Evolutionary conservation across 2,888 invertebrate genomes (phyloP).

Genomic region (Theretra japonica): DNA sequence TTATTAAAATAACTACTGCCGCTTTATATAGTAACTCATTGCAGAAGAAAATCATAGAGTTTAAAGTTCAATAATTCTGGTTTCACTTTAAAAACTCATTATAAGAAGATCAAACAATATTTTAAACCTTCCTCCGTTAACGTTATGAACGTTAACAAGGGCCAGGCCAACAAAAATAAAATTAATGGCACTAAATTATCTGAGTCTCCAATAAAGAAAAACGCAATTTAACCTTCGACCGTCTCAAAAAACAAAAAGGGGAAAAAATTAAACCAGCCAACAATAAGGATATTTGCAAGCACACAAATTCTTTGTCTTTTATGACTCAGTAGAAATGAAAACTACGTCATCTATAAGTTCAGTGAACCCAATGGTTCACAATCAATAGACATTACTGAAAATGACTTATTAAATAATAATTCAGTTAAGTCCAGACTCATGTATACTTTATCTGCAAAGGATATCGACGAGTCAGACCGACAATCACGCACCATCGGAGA

Average conservation of each 20-base stretch:
- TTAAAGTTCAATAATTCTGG: too few relatives aligned
- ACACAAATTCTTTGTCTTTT: neutral
- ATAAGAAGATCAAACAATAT: too few relatives aligned
- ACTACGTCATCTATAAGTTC: neutral
- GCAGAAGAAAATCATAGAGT: too few relatives aligned
- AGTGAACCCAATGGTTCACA: neutral
- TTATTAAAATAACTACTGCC: too few relatives aligned
- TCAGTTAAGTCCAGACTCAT: neutral
- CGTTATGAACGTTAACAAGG: too few relatives aligned
- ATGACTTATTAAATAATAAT: neutral
- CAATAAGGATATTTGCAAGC: neutral
- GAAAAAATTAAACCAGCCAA: neutral
- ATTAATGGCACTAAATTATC: neutral
- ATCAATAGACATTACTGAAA: neutral
- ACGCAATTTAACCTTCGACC: neutral
- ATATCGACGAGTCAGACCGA: constrained; percentile 36
- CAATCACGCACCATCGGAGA: constrained; percentile 49
- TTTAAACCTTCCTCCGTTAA: too few relatives aligned
- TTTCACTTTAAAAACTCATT: too few relatives aligned
- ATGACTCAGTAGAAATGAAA: neutral
- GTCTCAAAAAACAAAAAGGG: neutral
- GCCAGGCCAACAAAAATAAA: neutral
- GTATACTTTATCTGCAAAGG: constrained; percentile 45
- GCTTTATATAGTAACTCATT: too few relatives aligned
- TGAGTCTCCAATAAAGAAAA: neutral